Percentiles rank a stretch among this genome's conserved stretches.
phyloP scores from a whole-genome alignment of 2,797 vertebrate genomes.

The Varecia variegata region DNA sequence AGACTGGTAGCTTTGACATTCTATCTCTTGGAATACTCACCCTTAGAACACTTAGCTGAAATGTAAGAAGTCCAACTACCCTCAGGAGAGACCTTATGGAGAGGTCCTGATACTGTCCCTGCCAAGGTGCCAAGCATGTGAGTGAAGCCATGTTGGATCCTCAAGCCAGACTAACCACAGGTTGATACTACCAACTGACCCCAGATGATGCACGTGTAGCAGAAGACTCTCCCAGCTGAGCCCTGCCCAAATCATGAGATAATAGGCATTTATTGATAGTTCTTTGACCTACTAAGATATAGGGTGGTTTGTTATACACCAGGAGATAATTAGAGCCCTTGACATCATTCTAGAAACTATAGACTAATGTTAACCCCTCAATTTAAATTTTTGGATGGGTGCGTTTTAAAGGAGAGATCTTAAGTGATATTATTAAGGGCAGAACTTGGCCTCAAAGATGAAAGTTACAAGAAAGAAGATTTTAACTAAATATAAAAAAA shows the following conservation, averaged over 20 bases:
- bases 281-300: not conserved
- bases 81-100: not conserved
- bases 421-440: not conserved
- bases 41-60: not conserved
- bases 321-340: not conserved
- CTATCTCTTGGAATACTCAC: not conserved
- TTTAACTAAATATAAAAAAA: not conserved
- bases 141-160: not conserved
- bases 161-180: not conserved
- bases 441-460: not conserved
- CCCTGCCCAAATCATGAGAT: not conserved
- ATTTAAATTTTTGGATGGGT: not conserved
- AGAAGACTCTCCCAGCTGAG: not conserved
- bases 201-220: not conserved
- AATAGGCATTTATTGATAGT: not conserved
- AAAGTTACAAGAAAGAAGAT: conserved; percentile 24
- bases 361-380: not conserved
- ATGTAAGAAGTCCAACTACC: not conserved
- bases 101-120: not conserved
- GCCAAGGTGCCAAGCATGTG: not conserved
- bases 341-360: not conserved
- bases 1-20: not conserved
- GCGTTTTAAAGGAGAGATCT: not conserved
- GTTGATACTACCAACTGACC: not conserved
- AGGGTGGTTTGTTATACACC: not conserved